Base-by-base conservation (phyloP, 2,113 vertebrate genomes). In the Indicator indicator region DNA sequence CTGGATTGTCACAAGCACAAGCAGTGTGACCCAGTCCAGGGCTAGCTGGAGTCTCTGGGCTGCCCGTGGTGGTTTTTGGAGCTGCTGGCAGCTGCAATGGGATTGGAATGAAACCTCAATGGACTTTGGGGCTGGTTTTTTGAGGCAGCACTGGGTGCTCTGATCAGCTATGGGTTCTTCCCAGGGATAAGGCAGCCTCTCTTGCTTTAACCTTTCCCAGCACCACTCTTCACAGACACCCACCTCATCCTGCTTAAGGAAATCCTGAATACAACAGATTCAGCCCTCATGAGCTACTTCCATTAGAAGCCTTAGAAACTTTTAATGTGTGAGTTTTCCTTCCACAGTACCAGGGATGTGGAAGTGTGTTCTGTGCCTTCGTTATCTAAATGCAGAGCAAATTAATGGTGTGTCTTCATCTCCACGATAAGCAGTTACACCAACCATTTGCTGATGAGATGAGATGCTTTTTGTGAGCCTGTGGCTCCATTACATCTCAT, bases 41-140 rank as follows among this genome's bases (percentile, higher is more conserved):
- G 46, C 20, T 15, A 58, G 19, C 27, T 14, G 9, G 14, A 55
- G 27, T 30, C 46, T 28, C n/a, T 38, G 26, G 20, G 27, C 52
- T 83, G 20, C 15, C 13, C 2, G 2, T 1, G 2, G 26, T 2
- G 0, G 11, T 24, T 67, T 10, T 62, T 10, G 1, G 42, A n/a
- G 32, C n/a, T 65, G n/a, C 38, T 0, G 1, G 27, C 63, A 67
- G 9, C 27, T 6, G 7, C 15, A 28, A 27, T 6, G 21, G 27
- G 3, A 32, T 28, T 2, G 1, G 7, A 64, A 11, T 2, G 6
- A 36, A 87, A 26, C 7, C 40, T 73, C 21, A 11, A 7, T 0
- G 0, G 24, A 40, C 6, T 64, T 68, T 30, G 40, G 56, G 30
- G 8, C 36, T 71, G 32, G 12, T 63, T 80, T 2, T 92, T 81